Evolutionary conservation across 2,888 invertebrate species (phyloP).

Genomic region (Drosophila hawaiiensis): DNA sequence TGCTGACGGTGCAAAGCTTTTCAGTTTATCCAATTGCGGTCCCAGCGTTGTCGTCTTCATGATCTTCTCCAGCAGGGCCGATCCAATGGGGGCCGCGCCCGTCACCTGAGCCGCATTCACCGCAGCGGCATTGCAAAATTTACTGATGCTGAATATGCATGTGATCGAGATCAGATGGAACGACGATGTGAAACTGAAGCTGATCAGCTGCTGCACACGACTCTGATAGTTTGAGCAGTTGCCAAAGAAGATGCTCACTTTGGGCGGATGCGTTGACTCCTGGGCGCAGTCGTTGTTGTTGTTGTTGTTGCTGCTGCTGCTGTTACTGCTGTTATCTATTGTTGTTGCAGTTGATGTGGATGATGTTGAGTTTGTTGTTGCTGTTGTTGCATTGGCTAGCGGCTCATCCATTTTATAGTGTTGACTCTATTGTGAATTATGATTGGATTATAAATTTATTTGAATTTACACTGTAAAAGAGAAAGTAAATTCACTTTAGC

Average conservation of each 20-base stretch:
- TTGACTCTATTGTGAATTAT: conserved; percentile 6
- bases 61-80: conserved; percentile 79
- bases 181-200: conserved; percentile 83
- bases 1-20: conserved; percentile 62
- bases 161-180: conserved; percentile 83
- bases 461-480: conserved; percentile 31
- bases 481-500: conserved; percentile 27
- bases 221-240: conserved; percentile 83
- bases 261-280: conserved; percentile 61
- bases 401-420: conserved; percentile 49
- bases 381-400: conserved; percentile 14
- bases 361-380: conserved; percentile 3
- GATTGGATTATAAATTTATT: conserved; percentile 3
- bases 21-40: conserved; percentile 67
- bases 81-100: conserved; percentile 72
- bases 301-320: conserved; percentile 16
- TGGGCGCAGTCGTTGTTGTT: conserved; percentile 20
- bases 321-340: conserved; percentile 2
- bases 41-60: conserved; percentile 69
- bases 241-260: conserved; percentile 82
- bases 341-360: conserved; percentile 11
- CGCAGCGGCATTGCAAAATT: conserved; percentile 82
- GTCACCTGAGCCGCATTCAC: conserved; percentile 73
- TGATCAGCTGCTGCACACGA: conserved; percentile 84
- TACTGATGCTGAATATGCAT: conserved; percentile 83